Evolutionary conservation across 2,797 vertebrate species (phyloP).

Genomic region (Gephyroberyx darwinii): DNA sequence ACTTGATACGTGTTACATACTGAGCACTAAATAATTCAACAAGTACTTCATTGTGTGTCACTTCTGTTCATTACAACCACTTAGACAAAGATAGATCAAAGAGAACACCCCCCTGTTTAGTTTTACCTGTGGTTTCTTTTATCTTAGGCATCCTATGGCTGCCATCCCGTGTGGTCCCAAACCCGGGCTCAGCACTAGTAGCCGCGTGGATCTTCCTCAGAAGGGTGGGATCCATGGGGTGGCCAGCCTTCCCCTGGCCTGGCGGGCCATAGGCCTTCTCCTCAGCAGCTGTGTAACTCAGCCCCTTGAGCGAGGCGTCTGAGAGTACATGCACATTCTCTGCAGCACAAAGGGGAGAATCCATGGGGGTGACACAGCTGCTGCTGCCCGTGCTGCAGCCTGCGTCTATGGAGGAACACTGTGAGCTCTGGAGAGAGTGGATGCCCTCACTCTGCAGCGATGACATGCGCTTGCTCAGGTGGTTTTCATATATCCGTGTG

Average conservation of each 20-base stretch:
- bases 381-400: constrained; percentile 95
- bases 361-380: constrained; percentile 90
- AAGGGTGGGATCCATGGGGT: constrained; percentile 86
- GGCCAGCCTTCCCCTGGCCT: constrained; percentile 82
- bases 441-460: constrained; percentile 93
- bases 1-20: constrained; percentile 3
- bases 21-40: constrained; percentile 21
- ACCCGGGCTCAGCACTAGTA: constrained; percentile 87
- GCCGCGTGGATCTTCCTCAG: constrained; percentile 89
- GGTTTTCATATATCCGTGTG: constrained; percentile 89
- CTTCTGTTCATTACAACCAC: constrained; percentile 13
- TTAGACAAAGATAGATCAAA: constrained; percentile 18
- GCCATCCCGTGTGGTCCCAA: constrained; percentile 88
- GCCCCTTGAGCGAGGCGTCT: constrained; percentile 86
- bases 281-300: constrained; percentile 84
- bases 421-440: constrained; percentile 94
- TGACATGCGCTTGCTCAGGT: constrained; percentile 93
- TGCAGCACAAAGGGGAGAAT: constrained; percentile 91
- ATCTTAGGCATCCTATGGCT: constrained; percentile 95
- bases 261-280: constrained; percentile 85
- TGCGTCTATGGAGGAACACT: constrained; percentile 95
- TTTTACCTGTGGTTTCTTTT: constrained; percentile 99
- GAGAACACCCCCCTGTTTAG: constrained; percentile 68
- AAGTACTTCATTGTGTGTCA: constrained; percentile 11
- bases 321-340: constrained; percentile 88